Conservation (phyloP, 2,888 invertebrate genomes). For the Rhagophthalmus giganteus region DNA sequence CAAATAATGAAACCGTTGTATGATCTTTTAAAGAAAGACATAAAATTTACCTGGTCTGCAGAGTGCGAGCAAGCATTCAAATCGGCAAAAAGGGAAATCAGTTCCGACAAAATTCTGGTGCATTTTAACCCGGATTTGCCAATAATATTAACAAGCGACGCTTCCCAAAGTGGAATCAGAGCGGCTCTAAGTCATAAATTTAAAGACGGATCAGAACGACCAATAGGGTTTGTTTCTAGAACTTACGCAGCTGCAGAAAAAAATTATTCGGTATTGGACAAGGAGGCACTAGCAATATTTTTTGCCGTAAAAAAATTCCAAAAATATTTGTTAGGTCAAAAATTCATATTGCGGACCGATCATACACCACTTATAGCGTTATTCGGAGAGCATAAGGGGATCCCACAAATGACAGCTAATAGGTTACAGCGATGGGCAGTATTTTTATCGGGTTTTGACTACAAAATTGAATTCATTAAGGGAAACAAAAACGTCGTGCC, state of each 20-base stretch:
- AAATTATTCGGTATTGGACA: not conserved
- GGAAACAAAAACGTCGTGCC: too few relatives aligned
- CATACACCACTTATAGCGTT: not conserved
- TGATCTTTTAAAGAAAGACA: conserved; percentile 21
- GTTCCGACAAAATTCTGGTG: not conserved
- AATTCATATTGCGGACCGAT: not conserved
- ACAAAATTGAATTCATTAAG: not conserved
- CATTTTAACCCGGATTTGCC: not conserved
- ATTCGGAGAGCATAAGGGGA: not conserved
- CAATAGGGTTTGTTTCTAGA: not conserved
- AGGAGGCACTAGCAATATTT: not conserved
- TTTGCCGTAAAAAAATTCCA: not conserved
- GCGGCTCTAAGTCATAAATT: not conserved
- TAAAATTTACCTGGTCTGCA: conserved; percentile 25
- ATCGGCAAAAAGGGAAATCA: not conserved
- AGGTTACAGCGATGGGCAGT: not conserved
- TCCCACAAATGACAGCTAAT: not conserved
- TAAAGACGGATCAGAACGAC: not conserved
- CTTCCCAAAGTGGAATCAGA: not conserved
- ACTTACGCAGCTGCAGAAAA: not conserved
- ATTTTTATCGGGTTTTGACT: not conserved
- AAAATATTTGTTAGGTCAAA: not conserved
- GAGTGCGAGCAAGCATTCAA: conserved; percentile 30
- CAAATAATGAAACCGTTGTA: conserved; percentile 20
- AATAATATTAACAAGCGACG: not conserved